Evolutionary conservation across 2,888 invertebrate species (phyloP).

Genomic region (Notocelia uddmanniana): DNA sequence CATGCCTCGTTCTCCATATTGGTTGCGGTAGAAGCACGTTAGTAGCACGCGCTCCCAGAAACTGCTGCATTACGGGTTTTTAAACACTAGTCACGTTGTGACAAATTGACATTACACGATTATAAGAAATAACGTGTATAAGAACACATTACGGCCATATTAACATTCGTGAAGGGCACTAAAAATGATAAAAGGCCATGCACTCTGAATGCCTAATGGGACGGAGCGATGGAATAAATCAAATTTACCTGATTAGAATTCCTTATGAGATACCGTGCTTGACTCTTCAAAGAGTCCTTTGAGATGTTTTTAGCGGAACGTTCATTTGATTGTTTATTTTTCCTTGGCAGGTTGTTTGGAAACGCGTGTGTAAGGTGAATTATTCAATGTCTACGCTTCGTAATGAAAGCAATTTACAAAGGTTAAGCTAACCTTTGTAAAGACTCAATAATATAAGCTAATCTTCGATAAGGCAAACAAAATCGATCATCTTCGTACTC

Average conservation of each 20-base stretch:
- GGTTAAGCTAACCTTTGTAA: conserved; percentile 27
- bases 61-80: conserved; percentile 56
- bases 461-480: conserved; percentile 25
- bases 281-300: conserved; percentile 32
- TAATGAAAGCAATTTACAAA: not conserved
- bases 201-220: conserved; percentile 61
- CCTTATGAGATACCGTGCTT: conserved; percentile 49
- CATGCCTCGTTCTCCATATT: conserved; percentile 12
- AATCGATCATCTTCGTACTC: conserved; percentile 30
- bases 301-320: conserved; percentile 24
- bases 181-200: conserved; percentile 65
- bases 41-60: conserved; percentile 50
- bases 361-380: not conserved
- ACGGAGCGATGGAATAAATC: conserved; percentile 49
- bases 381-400: not conserved
- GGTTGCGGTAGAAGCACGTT: conserved; percentile 25
- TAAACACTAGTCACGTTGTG: conserved; percentile 67
- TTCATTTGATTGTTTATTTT: conserved; percentile 31
- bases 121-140: conserved; percentile 74
- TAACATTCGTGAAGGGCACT: conserved; percentile 59
- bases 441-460: no score
- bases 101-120: conserved; percentile 77
- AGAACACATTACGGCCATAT: conserved; percentile 62
- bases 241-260: conserved; percentile 55
- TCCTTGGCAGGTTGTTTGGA: conserved; percentile 5